Percentiles rank a stretch among this genome's conserved stretches.
phyloP scores from a whole-genome alignment of 2,888 invertebrate genomes.

The Diachrysia chrysitis region DNA sequence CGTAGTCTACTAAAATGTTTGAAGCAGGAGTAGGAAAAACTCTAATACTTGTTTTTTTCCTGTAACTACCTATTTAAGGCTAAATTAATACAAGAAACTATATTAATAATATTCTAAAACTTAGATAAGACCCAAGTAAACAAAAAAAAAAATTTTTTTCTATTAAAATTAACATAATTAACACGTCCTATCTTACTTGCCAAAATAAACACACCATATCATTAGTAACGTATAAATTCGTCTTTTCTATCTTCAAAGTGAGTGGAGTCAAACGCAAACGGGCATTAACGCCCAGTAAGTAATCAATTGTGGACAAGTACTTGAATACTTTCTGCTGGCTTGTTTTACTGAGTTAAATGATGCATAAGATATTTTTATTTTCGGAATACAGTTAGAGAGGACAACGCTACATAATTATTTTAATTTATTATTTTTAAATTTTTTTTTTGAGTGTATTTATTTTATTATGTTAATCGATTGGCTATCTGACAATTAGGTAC shows the following conservation, averaged over 20 bases:
- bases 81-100: no score
- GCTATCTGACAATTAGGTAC: no score
- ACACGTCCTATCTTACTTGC: not conserved
- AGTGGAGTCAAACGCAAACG: conserved; percentile 39
- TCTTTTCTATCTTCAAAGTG: conserved; percentile 24
- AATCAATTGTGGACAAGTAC: conserved; percentile 47
- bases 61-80: no score
- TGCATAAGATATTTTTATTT: conserved; percentile 56
- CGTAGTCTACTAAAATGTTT: not conserved
- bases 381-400: conserved; percentile 44
- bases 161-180: not conserved
- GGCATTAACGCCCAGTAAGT: conserved; percentile 34
- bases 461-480: no score
- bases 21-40: not conserved
- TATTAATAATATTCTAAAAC: no score
- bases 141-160: no score
- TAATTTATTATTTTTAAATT: not conserved
- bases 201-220: conserved; percentile 16
- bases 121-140: no score
- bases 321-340: conserved; percentile 25
- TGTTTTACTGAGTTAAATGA: conserved; percentile 45
- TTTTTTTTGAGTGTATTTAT: not conserved
- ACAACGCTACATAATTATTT: not conserved
- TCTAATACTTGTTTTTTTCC: no score
- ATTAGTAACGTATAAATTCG: conserved; percentile 25